Evolutionary conservation across 2,113 vertebrate genomes (phyloP), one percentile per base, ranked within the genome.

Genomic region (Dasyornis broadbenti): DNA sequence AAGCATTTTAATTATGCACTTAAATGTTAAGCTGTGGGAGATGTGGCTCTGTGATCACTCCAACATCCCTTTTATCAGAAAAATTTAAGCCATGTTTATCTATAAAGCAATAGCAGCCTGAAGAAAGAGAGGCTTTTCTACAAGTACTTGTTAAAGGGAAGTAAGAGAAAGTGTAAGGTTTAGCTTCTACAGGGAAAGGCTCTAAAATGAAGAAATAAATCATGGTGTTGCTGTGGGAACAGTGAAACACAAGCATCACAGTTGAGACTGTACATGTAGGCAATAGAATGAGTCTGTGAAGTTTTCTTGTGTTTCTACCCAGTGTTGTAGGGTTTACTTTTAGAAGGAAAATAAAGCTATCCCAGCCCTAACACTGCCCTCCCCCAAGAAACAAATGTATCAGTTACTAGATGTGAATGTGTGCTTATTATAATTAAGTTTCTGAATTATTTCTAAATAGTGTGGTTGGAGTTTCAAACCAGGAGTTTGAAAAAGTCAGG

Each of bases 1-100:
- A 97, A 93, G 79, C 81, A 79, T 95, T 76, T 83, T 49, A 95
- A 69, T 94, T 94, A 71, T 93, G 81, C 42, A 14, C 61, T 93
- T 75, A 71, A 87, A 72, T 80, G 57, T 91, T 91, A 65, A 81
- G 27, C 64, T 68, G 47, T 96, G 65, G 72, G 82, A 94, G 69
- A 61, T 82, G 63, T 64, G 83, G 85, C 77, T 49, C 26, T 27
- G 84, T 63, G 49, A 73, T 61, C 28, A 28, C 45, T 82, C 79
- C 47, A 94, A 26, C 50, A 52, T 92, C 44, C 37, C 40, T 18
- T 93, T 94, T 93, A 94, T 95, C 92, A 95, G 71, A 90, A 94
- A 95, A 94, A 86, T 42, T 45, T 78, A 49, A 83, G 50, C 85
- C n/a, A 3, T 86, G 82, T 81, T 96, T 95, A 65, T 63, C 78